Conservation (phyloP, 2,888 invertebrate species). For the Eledone cirrhosa region DNA sequence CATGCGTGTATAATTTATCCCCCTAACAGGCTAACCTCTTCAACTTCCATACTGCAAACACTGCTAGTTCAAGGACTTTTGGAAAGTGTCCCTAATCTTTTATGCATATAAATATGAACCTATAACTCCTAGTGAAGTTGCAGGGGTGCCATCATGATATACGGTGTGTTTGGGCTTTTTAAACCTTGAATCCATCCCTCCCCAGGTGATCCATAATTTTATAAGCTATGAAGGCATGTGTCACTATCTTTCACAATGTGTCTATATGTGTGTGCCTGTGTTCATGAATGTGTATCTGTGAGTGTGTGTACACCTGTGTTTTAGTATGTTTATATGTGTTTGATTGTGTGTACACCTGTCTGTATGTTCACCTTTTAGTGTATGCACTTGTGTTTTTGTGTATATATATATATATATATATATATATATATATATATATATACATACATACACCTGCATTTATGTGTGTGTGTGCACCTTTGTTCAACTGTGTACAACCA, state of each 20-base stretch:
- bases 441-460: slow-evolving; percentile 11
- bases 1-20: too few species aligned
- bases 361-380: slow-evolving; percentile 29
- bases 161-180: too few species aligned
- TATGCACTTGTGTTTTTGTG: slow-evolving; percentile 29
- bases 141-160: too few species aligned
- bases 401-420: slow-evolving; percentile 28
- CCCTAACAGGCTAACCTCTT: too few species aligned
- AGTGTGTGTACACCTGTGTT: slow-evolving; percentile 21
- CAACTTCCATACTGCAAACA: too few species aligned
- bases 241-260: slow-evolving; percentile 5
- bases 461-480: slow-evolving; percentile 24
- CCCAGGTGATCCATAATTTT: too few species aligned
- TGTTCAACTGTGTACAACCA: slow-evolving; percentile 27
- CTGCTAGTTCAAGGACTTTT: too few species aligned
- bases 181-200: too few species aligned
- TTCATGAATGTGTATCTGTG: slow-evolving; percentile 26
- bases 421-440: slow-evolving; percentile 21
- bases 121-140: too few species aligned
- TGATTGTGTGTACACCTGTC: slow-evolving; percentile 29
- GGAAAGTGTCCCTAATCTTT: too few species aligned
- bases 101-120: too few species aligned
- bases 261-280: slow-evolving; percentile 27
- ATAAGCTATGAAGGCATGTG: background rate
- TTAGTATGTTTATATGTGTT: slow-evolving; percentile 30